Evolutionary conservation across 1,140 invertebrate species (phyloP).

Genomic region (Bombus affinis): DNA sequence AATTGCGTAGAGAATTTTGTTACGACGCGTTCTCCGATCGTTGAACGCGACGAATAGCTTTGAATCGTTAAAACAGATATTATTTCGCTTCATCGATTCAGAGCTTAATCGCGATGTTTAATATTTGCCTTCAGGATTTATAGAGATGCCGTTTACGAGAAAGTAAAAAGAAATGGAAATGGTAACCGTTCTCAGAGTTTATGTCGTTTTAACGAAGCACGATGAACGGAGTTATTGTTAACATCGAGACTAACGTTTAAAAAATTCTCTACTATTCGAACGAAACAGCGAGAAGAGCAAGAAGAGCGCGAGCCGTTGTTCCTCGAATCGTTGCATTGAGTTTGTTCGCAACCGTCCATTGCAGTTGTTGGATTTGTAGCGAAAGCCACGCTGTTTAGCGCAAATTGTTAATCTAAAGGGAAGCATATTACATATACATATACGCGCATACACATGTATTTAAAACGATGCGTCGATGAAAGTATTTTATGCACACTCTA

Average conservation of each 20-base stretch:
- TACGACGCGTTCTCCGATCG: background rate
- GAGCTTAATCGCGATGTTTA: conserved; percentile 10
- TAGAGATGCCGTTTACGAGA: background rate
- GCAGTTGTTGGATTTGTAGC: conserved; percentile 72
- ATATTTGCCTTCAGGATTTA: background rate
- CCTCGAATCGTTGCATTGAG: conserved; percentile 44
- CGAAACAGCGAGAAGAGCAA: background rate
- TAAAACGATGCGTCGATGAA: conserved; percentile 8
- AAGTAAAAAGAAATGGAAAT: background rate
- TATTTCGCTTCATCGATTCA: background rate
- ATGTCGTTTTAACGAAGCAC: background rate
- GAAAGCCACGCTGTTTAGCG: conserved; percentile 63
- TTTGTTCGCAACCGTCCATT: conserved; percentile 57
- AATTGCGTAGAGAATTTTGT: background rate
- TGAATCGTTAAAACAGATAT: background rate
- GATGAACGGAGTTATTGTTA: background rate
- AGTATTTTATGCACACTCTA: conserved; percentile 2
- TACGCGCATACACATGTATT: conserved; percentile 36
- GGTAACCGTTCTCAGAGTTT: too few species aligned
- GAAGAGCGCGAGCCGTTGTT: conserved; percentile 34
- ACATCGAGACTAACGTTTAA: background rate
- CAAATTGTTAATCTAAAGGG: conserved; percentile 53
- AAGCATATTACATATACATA: conserved; percentile 21
- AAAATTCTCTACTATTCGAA: background rate
- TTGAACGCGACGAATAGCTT: background rate